Conservation (phyloP, 1,140 invertebrate species). For the Chlorops oryzae region DNA sequence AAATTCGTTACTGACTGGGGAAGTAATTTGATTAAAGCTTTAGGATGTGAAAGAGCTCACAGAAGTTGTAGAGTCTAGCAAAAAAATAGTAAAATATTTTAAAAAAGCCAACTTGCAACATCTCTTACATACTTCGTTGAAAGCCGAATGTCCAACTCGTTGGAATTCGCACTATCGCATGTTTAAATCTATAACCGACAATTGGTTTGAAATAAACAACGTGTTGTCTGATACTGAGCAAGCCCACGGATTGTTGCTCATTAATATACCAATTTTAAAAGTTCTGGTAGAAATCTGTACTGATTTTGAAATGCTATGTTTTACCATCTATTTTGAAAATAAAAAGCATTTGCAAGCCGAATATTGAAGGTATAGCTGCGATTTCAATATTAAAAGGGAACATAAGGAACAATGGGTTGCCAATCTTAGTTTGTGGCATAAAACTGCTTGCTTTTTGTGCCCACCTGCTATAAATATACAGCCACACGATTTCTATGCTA, state of each 20-base stretch:
- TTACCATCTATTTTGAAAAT: constrained; percentile 16
- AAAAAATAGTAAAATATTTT: constrained; percentile 19
- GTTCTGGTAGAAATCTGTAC: constrained; percentile 12
- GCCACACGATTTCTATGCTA: background rate
- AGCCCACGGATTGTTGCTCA: constrained; percentile 4
- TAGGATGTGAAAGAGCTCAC: constrained; percentile 9
- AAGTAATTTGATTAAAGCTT: constrained; percentile 11
- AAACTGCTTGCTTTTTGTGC: constrained; percentile 16
- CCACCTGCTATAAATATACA: constrained; percentile 16
- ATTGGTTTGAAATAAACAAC: constrained; percentile 6
- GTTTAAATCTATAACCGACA: constrained; percentile 13
- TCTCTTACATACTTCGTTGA: constrained; percentile 8
- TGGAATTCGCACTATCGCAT: constrained; percentile 17
- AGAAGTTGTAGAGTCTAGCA: constrained; percentile 10
- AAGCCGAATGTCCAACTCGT: constrained; percentile 13
- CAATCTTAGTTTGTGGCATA: constrained; percentile 13
- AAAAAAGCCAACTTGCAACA: constrained; percentile 17
- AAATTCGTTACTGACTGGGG: constrained; percentile 16
- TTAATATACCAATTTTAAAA: constrained; percentile 4
- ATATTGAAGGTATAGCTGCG: constrained; percentile 11
- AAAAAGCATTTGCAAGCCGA: constrained; percentile 8
- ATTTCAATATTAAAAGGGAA: constrained; percentile 17
- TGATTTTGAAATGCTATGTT: constrained; percentile 20
- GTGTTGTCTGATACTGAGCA: constrained; percentile 9
- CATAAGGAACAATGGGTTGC: constrained; percentile 8